A percentile compares a stretch with the other conserved stretches of the same genome.
phyloP scores from a whole-genome alignment of 2,113 vertebrate species.

The Gallinago media region DNA sequence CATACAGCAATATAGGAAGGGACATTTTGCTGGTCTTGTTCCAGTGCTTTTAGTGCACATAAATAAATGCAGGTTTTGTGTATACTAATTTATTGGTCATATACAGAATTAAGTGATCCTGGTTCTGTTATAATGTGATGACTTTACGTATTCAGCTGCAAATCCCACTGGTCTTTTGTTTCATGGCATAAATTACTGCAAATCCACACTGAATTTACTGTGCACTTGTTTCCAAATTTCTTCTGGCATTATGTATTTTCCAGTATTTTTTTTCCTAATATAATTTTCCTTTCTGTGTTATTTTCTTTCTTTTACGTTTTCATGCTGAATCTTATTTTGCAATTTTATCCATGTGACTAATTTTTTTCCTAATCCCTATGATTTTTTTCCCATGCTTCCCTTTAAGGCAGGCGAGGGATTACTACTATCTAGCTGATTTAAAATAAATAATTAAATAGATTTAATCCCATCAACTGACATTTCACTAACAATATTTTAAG shows the following conservation, averaged over 20 bases:
- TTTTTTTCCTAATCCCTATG: background rate
- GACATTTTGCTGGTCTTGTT: background rate
- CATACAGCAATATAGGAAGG: background rate
- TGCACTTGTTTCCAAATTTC: background rate
- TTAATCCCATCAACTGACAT: background rate
- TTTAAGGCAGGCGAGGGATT: background rate
- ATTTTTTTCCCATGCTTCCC: background rate
- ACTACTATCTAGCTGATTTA: background rate
- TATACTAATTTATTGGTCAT: background rate
- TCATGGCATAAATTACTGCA: background rate
- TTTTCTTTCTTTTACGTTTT: background rate
- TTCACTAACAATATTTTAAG: background rate
- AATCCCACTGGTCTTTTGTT: background rate
- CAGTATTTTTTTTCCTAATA: background rate
- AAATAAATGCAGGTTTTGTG: background rate
- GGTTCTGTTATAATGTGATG: background rate
- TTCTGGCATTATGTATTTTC: background rate
- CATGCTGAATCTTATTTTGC: background rate
- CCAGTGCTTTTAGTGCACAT: background rate
- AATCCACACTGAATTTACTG: background rate
- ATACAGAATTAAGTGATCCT: background rate
- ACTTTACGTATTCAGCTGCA: background rate
- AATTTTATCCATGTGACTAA: background rate
- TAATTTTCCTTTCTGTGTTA: background rate
- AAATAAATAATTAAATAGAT: background rate